phyloP scores from a whole-genome alignment of 2,888 invertebrate genomes.

The Dione juno region DNA sequence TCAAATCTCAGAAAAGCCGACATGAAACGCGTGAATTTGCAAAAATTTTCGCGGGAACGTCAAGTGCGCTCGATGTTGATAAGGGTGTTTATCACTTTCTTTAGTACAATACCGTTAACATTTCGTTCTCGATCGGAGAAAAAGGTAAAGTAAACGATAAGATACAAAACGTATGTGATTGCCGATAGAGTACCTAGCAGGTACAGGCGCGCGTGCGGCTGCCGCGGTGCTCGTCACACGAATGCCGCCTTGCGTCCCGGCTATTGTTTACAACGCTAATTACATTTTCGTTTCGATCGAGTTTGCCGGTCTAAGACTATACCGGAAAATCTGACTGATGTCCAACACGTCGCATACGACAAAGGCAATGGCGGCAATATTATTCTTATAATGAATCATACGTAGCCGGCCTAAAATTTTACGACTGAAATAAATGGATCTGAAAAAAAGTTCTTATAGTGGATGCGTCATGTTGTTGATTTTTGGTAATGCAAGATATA shows the following conservation, averaged over 20 bases:
- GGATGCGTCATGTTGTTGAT: neutral
- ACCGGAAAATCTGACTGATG: slow-evolving; percentile 72
- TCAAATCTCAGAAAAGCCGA: slow-evolving; percentile 55
- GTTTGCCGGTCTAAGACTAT: slow-evolving; percentile 76
- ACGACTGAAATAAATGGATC: neutral
- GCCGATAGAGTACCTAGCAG: slow-evolving; percentile 61
- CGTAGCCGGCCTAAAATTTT: neutral
- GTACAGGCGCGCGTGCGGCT: slow-evolving; percentile 65
- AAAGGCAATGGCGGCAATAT: neutral
- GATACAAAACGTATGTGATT: slow-evolving; percentile 58
- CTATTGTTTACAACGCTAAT: slow-evolving; percentile 81
- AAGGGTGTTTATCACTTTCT: slow-evolving; percentile 43
- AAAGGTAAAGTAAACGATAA: slow-evolving; percentile 59
- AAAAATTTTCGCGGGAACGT: slow-evolving; percentile 59
- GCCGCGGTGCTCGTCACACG: slow-evolving; percentile 73
- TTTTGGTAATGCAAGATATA: too few relatives aligned
- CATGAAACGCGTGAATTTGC: slow-evolving; percentile 50
- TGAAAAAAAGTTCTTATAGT: neutral
- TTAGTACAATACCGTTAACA: slow-evolving; percentile 39
- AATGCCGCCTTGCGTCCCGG: slow-evolving; percentile 70
- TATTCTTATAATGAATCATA: neutral
- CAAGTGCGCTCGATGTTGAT: slow-evolving; percentile 60
- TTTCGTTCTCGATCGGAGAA: slow-evolving; percentile 39
- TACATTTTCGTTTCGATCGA: slow-evolving; percentile 78
- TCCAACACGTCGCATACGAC: slow-evolving; percentile 55